Evolutionary conservation across 2,113 vertebrate genomes (phyloP).

Genomic region (Sinosuthora webbiana): DNA sequence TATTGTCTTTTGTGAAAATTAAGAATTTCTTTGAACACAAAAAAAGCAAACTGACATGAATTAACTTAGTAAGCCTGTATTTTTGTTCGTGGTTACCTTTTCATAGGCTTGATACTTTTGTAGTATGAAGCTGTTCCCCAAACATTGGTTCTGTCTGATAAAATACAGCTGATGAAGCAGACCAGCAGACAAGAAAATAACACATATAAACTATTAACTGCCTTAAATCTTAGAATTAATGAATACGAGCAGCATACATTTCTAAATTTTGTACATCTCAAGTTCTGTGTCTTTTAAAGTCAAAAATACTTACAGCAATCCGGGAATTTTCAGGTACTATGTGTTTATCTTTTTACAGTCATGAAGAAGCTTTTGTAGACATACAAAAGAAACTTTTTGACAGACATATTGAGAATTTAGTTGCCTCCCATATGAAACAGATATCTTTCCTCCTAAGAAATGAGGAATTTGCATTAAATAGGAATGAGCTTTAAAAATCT

Average conservation of each 20-base stretch:
- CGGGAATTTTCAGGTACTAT: background rate
- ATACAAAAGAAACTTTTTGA: background rate
- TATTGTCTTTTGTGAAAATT: background rate
- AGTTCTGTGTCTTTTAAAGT: background rate
- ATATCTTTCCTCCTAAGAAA: background rate
- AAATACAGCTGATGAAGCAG: constrained; percentile 5
- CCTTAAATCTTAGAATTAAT: background rate
- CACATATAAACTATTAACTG: background rate
- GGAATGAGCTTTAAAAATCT: background rate
- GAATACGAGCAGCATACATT: background rate
- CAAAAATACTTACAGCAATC: background rate
- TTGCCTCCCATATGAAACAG: background rate
- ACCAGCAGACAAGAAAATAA: background rate
- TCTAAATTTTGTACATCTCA: background rate
- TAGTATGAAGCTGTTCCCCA: background rate
- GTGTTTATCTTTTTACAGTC: background rate
- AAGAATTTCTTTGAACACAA: background rate
- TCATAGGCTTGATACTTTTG: background rate
- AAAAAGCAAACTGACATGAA: background rate
- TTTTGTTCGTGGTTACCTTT: background rate
- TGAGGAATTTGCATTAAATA: background rate
- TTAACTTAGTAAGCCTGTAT: background rate
- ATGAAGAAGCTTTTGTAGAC: background rate
- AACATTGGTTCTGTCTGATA: background rate
- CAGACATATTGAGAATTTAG: background rate